Conservation (phyloP, 2,888 invertebrate genomes). For the Spialia ferax region DNA sequence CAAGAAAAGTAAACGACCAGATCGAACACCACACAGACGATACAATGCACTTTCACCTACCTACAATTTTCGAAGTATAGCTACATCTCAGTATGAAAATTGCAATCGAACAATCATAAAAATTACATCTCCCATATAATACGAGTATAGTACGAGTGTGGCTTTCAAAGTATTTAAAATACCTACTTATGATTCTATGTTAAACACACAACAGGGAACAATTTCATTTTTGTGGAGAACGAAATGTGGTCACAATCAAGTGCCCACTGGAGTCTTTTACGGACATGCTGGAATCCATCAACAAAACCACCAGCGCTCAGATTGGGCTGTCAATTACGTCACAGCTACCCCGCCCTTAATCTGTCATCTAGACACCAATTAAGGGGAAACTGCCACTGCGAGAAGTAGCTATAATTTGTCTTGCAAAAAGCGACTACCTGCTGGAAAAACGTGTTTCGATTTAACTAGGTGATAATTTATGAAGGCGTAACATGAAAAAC, state of each 20-base stretch:
- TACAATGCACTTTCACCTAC: background rate
- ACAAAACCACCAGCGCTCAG: conserved; percentile 68
- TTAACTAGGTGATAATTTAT: conserved; percentile 25
- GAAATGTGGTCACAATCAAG: background rate
- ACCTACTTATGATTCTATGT: background rate
- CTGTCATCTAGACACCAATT: conserved; percentile 84
- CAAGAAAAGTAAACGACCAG: conserved; percentile 60
- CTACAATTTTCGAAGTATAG: too few species aligned
- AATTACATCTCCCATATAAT: background rate
- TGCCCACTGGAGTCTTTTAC: conserved; percentile 6
- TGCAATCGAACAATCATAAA: background rate
- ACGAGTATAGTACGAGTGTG: too few species aligned
- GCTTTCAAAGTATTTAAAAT: background rate
- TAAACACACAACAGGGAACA: background rate
- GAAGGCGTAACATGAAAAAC: conserved; percentile 4
- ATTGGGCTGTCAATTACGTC: conserved; percentile 84
- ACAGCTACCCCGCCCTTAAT: conserved; percentile 76
- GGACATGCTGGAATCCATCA: conserved; percentile 64
- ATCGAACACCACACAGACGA: conserved; percentile 43
- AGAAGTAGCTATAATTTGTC: conserved; percentile 72
- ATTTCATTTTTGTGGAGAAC: background rate
- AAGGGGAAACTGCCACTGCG: conserved; percentile 71
- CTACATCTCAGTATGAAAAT: background rate
- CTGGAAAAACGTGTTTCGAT: conserved; percentile 26
- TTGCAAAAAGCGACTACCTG: conserved; percentile 53